Conservation (phyloP, 2,888 invertebrate genomes). For the Muschampia plurimacula region DNA sequence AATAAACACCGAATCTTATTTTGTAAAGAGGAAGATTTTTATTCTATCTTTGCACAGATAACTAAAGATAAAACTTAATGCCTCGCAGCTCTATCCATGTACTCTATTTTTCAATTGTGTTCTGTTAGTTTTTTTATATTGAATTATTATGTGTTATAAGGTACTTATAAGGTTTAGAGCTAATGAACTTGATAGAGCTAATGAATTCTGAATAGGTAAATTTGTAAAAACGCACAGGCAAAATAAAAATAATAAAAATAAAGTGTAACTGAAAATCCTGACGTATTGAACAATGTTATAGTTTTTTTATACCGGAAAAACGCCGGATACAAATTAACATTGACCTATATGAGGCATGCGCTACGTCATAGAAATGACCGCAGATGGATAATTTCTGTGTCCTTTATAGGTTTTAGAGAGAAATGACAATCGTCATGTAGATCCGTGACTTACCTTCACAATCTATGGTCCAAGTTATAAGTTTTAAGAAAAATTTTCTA, state of each 20-base stretch:
- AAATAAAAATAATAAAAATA: neutral
- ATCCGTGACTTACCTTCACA: conserved; percentile 68
- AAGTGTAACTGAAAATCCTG: neutral
- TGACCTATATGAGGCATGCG: conserved; percentile 44
- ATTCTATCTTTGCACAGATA: too few species aligned
- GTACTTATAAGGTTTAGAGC: too few species aligned
- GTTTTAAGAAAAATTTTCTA: conserved; percentile 12
- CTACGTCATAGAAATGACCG: conserved; percentile 58
- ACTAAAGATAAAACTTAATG: too few species aligned
- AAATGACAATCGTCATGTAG: conserved; percentile 73
- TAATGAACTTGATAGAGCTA: too few species aligned
- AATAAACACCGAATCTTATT: too few species aligned
- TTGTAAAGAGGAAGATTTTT: too few species aligned
- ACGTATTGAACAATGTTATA: neutral
- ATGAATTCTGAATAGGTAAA: too few species aligned
- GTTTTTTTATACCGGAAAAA: neutral
- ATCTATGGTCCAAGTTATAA: conserved; percentile 53
- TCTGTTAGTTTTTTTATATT: too few species aligned
- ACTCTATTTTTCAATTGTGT: too few species aligned
- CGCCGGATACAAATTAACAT: conserved; percentile 25
- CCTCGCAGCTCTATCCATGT: too few species aligned
- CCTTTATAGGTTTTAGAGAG: conserved; percentile 60
- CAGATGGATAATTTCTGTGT: conserved; percentile 59
- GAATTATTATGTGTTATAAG: too few species aligned
- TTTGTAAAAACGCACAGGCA: too few species aligned